Evolutionary conservation across 2,113 vertebrate genomes (phyloP), one percentile per base, ranked within the genome.

Genomic region (Engraulis encrasicolus): DNA sequence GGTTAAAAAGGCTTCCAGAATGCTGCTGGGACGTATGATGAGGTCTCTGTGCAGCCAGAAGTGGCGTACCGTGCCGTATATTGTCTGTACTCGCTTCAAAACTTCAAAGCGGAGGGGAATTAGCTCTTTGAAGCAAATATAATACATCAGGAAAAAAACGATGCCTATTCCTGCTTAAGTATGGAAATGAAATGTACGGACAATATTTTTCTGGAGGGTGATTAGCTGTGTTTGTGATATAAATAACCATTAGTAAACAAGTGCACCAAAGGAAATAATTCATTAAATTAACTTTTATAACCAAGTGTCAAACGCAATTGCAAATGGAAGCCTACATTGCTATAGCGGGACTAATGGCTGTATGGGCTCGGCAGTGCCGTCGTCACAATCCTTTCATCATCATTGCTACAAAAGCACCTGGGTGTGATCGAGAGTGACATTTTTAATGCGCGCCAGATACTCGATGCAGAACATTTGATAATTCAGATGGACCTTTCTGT

Each of bases 91-190:
- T 18, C 31, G 31, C 66, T 74, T 74, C 11, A 15, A n/a, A 34
- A 74, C 66, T 74, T 74, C 66, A 74, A 74, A 74, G 66, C n/a
- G n/a, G n/a, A n/a, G 66, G 27, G 66, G 66, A 74, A 74, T 74
- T 74, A 74, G 66, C 4, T 23, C 66, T 74, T 74, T 74, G 66
- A 74, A 74, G 27, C 66, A 74, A 74, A 74, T 74, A 31, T 74
- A 74, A 74, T 74, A 74, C 66, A 74, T 74, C 66, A 74, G 66
- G n/a, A n/a, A n/a, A n/a, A n/a, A 74, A 12, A 74, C 27, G 27
- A 71, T 34, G 61, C 27, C 14, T 74, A 74, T 74, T 74, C 34
- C 66, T 74, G 66, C 66, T 74, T 74, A 74, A 74, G 66, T 74
- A 74, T 74, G 66, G 66, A 74, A 74, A 74, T 74, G 31, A 74